Conservation (phyloP, 1,140 invertebrate species). For the Hormaphis cornu region DNA sequence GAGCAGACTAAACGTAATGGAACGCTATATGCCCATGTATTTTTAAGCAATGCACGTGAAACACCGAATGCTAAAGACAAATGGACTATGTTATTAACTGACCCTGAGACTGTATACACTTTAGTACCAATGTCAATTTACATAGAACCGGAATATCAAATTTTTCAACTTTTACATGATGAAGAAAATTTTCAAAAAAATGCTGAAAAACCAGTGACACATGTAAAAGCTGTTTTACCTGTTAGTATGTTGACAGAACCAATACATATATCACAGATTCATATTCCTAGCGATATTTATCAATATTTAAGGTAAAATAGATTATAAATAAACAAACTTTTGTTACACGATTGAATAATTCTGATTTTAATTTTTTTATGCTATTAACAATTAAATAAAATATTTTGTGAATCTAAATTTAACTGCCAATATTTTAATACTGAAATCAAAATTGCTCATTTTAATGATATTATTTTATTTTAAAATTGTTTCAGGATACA, state of each 20-base stretch:
- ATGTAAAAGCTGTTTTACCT: conserved; percentile 15
- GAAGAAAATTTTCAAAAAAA: not conserved
- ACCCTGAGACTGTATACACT: conserved; percentile 1
- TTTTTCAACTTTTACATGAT: conserved; percentile 21
- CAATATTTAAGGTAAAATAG: conserved; percentile 17
- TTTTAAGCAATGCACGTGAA: not conserved
- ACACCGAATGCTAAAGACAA: not conserved
- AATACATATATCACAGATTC: conserved; percentile 13
- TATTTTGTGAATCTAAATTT: too few relatives aligned
- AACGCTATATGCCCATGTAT: conserved; percentile 11
- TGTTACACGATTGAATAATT: too few relatives aligned
- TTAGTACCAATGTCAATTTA: conserved; percentile 23
- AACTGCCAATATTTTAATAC: too few relatives aligned
- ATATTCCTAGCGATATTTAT: conserved; percentile 22
- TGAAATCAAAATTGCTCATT: too few relatives aligned
- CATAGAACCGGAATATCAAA: conserved; percentile 15
- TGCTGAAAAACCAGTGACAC: conserved; percentile 13
- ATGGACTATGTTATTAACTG: conserved; percentile 8
- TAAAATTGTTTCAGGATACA: not conserved
- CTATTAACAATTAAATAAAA: too few relatives aligned
- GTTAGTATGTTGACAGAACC: conserved; percentile 22
- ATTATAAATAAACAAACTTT: too few relatives aligned
- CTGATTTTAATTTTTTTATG: too few relatives aligned
- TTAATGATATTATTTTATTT: not conserved
- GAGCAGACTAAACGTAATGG: conserved; percentile 5